A percentile compares a stretch with the other conserved stretches of the same genome.
Conservation (phyloP, 2,888 invertebrate species). For the Panorpa germanica region DNA sequence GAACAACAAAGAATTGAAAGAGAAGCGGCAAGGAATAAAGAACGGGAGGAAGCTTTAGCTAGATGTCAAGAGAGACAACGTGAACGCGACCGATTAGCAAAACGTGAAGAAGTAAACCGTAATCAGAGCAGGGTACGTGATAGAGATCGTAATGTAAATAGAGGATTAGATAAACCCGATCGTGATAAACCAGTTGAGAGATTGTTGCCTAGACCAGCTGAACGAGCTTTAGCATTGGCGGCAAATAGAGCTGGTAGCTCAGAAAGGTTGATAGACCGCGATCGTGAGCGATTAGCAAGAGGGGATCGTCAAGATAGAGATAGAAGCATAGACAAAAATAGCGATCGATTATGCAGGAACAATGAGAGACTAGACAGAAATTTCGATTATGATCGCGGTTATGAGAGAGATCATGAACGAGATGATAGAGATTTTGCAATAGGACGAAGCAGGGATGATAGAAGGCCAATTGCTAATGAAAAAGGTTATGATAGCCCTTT, state of each 20-base stretch:
- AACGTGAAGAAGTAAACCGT: constrained; percentile 24
- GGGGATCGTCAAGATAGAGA: constrained; percentile 9
- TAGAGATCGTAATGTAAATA: constrained; percentile 28
- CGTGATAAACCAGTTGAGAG: constrained; percentile 36
- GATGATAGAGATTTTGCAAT: constrained; percentile 18
- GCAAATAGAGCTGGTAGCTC: constrained; percentile 24
- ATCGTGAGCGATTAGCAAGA: constrained; percentile 9
- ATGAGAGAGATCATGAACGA: constrained; percentile 18
- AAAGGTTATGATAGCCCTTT: too few relatives aligned
- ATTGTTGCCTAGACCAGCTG: constrained; percentile 39
- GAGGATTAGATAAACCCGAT: constrained; percentile 38
- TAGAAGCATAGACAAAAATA: too few relatives aligned
- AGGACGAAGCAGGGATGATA: constrained; percentile 19
- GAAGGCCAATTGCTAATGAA: constrained; percentile 18
- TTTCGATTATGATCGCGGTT: constrained; percentile 11
- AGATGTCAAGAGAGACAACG: constrained; percentile 43
- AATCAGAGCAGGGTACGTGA: constrained; percentile 29
- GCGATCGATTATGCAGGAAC: too few relatives aligned
- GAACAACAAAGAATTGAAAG: constrained; percentile 28
- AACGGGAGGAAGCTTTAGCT: constrained; percentile 41
- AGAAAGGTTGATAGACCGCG: constrained; percentile 12
- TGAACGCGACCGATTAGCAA: constrained; percentile 27
- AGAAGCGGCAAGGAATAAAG: constrained; percentile 37
- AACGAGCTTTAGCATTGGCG: constrained; percentile 38
- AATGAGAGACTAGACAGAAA: constrained; percentile 9